Evolutionary conservation across 2,113 vertebrate species (phyloP).

Genomic region (Saccopteryx leptura): DNA sequence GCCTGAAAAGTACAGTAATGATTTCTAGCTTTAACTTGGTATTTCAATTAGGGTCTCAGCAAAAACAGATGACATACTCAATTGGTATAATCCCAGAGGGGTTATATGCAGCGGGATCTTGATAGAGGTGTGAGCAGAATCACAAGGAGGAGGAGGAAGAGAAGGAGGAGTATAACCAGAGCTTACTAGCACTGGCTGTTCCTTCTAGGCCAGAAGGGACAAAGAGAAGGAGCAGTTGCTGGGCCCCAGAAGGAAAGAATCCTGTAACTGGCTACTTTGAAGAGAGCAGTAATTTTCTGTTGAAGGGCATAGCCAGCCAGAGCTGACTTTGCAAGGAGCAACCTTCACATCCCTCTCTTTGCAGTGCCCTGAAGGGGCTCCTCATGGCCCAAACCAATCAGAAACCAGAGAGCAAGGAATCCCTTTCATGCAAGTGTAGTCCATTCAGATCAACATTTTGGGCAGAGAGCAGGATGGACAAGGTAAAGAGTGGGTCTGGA

Average conservation of each 20-base stretch:
- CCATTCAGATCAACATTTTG: neutral
- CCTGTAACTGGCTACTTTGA: neutral
- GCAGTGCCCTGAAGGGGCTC: neutral
- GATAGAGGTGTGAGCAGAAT: neutral
- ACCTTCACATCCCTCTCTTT: neutral
- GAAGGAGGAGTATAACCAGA: neutral
- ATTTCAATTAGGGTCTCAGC: neutral
- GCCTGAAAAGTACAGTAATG: neutral
- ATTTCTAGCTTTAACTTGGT: slow-evolving; percentile 31
- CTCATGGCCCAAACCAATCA: neutral
- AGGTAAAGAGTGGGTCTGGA: neutral
- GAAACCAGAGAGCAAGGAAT: neutral
- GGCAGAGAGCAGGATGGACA: neutral
- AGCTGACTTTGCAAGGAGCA: neutral
- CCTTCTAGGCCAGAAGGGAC: neutral
- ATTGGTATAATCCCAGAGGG: neutral
- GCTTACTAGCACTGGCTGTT: neutral
- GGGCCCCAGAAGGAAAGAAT: slow-evolving; percentile 2
- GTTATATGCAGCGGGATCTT: slow-evolving; percentile 13
- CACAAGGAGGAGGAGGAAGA: neutral
- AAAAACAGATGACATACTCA: neutral
- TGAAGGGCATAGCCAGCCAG: neutral
- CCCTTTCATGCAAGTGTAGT: neutral
- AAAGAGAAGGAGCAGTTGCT: neutral
- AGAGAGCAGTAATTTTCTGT: neutral